Evolutionary conservation across 30 jellyfish, hydroid and myxozoan genomes (phyloP).

Genomic region (Rhopilema esculentum): DNA sequence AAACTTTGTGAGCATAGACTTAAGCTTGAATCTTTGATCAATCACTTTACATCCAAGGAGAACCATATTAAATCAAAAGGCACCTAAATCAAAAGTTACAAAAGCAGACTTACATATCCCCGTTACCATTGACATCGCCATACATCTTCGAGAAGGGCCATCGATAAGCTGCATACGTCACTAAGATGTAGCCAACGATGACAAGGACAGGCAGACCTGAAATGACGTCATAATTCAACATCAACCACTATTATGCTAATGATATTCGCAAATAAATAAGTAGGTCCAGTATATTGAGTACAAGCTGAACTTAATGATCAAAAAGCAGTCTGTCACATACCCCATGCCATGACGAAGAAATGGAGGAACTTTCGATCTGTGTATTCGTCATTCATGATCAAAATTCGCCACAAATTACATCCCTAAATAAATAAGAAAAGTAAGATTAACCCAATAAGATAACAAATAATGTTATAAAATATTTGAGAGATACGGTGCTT

Average conservation of each 20-base stretch:
- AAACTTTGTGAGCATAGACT: too few species aligned
- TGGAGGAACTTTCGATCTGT: conserved; percentile 76
- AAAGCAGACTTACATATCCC: conserved; percentile 97
- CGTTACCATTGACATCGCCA: conserved; percentile 88
- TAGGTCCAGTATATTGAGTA: too few species aligned
- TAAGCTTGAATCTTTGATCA: too few species aligned
- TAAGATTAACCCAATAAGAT: neutral
- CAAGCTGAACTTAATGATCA: too few species aligned
- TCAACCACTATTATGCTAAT: too few species aligned
- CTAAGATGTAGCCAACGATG: conserved; percentile 72
- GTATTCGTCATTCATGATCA: conserved; percentile 91
- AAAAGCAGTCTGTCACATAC: conserved; percentile 20
- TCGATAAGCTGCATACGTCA: conserved; percentile 79
- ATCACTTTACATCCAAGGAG: too few species aligned
- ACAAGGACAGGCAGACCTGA: conserved; percentile 87
- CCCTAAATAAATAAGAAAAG: conserved; percentile 40
- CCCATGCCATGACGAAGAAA: conserved; percentile 90
- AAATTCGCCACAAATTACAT: conserved; percentile 90
- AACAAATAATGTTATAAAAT: neutral
- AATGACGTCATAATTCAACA: neutral
- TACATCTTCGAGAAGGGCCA: conserved; percentile 87
- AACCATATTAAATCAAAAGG: too few species aligned
- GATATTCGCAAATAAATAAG: too few species aligned
- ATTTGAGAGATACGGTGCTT: too few species aligned
- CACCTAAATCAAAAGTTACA: too few species aligned